Base-by-base conservation (phyloP, 2,797 vertebrate species). In the Molothrus aeneus region DNA sequence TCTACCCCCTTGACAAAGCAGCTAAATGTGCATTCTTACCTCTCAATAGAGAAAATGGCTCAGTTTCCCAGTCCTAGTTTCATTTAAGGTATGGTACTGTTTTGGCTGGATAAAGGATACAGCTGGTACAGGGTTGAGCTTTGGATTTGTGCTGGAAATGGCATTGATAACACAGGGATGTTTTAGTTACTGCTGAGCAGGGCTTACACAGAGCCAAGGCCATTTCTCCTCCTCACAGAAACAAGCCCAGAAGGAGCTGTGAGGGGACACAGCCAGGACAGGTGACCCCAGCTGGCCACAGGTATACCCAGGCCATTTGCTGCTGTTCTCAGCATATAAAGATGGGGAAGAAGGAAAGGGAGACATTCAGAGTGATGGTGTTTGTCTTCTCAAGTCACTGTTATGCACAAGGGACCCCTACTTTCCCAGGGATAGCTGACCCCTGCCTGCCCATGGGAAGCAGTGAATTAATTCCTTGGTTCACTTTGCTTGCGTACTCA, bases 111-210 rank as follows among this genome's bases (percentile, higher is more conserved):
- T 26, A 51, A 45, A 60, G 38, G 13, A 32, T 42, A 22, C 13
- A 36, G 13, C 17, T 47, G 1, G 0, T 34, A 15, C 5, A 13
- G 17, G 6, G 34, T 2, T 73, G 13, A 42, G 8, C 14, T 73
- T 57, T 50, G 53, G 50, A n/a, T 64, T 43, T 70, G 28, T 57
- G 19, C 19, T 64, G 50, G 25, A 50, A 71, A 54, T 8, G 16
- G 12, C 13, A 7, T 3, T 59, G 64, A 28, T 51, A 72, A 34
- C 45, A 17, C 24, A 9, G 45, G 11, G 10, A 25, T 56, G 14
- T n/a, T 86, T 64, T 19, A 7, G 17, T 32, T 32, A 8, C 2
- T 45, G 34, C 32, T 64, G 11, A 75, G 11, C 40, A n/a, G 25
- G 4, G 21, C 17, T 71, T 20, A 9, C 25, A 45, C 7, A 51